Evolutionary conservation across 2,797 vertebrate species (phyloP).

Genomic region (Xyrichtys novacula): DNA sequence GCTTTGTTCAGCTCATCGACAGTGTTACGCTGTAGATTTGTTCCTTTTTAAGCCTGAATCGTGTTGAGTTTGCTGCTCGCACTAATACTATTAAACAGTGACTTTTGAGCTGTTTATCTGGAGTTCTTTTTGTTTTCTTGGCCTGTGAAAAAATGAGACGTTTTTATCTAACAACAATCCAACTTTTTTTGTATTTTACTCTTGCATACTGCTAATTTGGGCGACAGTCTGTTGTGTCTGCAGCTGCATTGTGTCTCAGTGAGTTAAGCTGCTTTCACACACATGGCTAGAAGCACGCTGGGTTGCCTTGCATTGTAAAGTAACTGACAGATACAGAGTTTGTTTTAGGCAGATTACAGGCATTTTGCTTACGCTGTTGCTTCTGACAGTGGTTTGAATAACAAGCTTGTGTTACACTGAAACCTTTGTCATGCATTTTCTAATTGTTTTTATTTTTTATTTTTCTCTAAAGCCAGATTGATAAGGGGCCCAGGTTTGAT

Average conservation of each 20-base stretch:
- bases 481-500: slow-evolving; percentile 85
- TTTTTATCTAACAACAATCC: too few species aligned
- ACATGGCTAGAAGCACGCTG: slow-evolving; percentile 52
- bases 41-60: slow-evolving; percentile 28
- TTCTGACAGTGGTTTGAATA: slow-evolving; percentile 61
- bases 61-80: not conserved
- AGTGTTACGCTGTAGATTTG: slow-evolving; percentile 1
- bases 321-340: slow-evolving; percentile 45
- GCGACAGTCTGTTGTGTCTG: slow-evolving; percentile 26
- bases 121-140: too few species aligned
- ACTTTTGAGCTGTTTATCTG: slow-evolving; percentile 1
- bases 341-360: slow-evolving; percentile 42
- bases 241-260: slow-evolving; percentile 33
- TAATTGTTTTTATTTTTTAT: slow-evolving; percentile 84
- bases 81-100: too few species aligned
- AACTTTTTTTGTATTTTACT: too few species aligned
- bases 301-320: slow-evolving; percentile 54
- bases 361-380: slow-evolving; percentile 58
- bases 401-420: slow-evolving; percentile 53
- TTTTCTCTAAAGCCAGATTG: slow-evolving; percentile 86
- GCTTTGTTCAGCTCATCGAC: slow-evolving; percentile 15
- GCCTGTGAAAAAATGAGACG: too few species aligned
- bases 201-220: slow-evolving; percentile 22
- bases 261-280: slow-evolving; percentile 52
- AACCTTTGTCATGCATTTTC: slow-evolving; percentile 72